Conservation (phyloP, 2,113 vertebrate genomes). For the Heterotis niloticus region DNA sequence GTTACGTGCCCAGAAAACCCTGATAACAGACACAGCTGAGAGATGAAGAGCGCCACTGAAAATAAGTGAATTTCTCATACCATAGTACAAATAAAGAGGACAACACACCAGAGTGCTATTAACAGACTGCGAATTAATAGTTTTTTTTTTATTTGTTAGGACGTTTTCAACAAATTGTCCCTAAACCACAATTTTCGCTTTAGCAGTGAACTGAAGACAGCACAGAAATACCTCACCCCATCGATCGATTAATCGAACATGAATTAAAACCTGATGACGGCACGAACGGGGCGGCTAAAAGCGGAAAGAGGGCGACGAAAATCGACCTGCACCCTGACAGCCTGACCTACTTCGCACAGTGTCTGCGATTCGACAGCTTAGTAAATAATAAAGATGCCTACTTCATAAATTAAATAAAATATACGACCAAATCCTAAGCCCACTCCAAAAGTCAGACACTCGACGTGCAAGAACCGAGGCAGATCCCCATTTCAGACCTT, state of each 20-base stretch:
- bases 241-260: background rate
- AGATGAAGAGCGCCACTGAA: too few species aligned
- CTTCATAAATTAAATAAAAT: slow-evolving; percentile 30
- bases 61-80: background rate
- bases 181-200: background rate
- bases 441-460: background rate
- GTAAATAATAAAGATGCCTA: slow-evolving; percentile 18
- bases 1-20: too few species aligned
- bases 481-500: background rate
- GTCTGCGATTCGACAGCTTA: slow-evolving; percentile 37
- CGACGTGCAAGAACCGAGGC: background rate
- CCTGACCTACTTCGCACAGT: slow-evolving; percentile 54
- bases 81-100: too few species aligned
- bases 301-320: slow-evolving; percentile 33
- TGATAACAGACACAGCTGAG: too few species aligned
- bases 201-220: background rate
- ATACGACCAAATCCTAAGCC: slow-evolving; percentile 25
- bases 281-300: background rate
- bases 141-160: background rate
- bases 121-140: too few species aligned
- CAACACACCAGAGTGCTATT: too few species aligned
- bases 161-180: too few species aligned
- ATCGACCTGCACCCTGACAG: slow-evolving; percentile 45
- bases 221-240: slow-evolving; percentile 15
- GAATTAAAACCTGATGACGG: slow-evolving; percentile 25